phyloP scores from a whole-genome alignment of 2,888 invertebrate species.

The Xylota sylvarum region DNA sequence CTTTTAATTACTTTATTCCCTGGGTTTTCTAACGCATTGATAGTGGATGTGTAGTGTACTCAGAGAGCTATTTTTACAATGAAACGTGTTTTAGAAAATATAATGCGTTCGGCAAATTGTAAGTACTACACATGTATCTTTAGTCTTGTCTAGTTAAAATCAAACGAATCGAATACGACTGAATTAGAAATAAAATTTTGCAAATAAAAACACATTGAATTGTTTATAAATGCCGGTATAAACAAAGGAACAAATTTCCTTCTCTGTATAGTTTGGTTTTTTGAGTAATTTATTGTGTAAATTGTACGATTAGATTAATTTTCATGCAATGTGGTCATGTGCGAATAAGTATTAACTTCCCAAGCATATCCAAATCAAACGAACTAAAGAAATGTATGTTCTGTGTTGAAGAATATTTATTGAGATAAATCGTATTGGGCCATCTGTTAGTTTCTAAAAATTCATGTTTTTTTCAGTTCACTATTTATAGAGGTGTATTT shows the following conservation, averaged over 20 bases:
- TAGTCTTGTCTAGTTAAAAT: constrained; percentile 18
- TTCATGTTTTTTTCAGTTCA: too few relatives aligned
- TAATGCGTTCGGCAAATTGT: constrained; percentile 7
- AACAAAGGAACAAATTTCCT: constrained; percentile 18
- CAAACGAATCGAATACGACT: constrained; percentile 9
- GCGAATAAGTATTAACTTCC: too few relatives aligned
- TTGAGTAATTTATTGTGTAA: neutral
- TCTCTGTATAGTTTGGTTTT: neutral
- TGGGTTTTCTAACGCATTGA: constrained; percentile 25
- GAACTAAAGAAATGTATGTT: too few relatives aligned
- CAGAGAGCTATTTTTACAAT: constrained; percentile 48
- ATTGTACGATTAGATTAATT: too few relatives aligned
- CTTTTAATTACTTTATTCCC: constrained; percentile 40
- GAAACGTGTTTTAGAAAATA: neutral
- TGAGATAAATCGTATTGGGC: too few relatives aligned
- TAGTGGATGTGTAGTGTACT: constrained; percentile 29
- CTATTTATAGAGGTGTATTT: too few relatives aligned
- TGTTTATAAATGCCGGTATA: constrained; percentile 37
- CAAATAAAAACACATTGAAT: constrained; percentile 7
- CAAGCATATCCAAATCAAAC: too few relatives aligned
- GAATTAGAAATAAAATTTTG: neutral
- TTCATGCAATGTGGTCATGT: too few relatives aligned
- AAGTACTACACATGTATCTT: neutral
- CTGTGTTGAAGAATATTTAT: too few relatives aligned
- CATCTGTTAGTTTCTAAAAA: too few relatives aligned